Evolutionary conservation across 2,797 vertebrate species (phyloP), one percentile per base, ranked within the genome.

Genomic region (Myotis daubentonii): DNA sequence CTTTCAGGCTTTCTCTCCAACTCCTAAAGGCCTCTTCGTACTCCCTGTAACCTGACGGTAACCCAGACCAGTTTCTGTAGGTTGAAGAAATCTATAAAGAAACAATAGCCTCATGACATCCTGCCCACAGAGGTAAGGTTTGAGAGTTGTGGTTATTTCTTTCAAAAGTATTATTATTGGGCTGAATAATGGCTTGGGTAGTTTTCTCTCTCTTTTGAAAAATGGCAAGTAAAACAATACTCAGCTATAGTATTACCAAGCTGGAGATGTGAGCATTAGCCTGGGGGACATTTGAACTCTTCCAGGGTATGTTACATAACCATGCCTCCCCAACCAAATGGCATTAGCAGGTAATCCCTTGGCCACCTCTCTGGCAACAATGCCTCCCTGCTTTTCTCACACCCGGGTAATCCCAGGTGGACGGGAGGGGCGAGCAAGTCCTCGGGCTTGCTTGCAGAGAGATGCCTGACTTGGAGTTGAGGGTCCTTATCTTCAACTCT

Each of bases 351-450:
- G 94, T 98, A 98, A 98, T 98, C 96, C 97, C 94, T 96, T 0
- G 95, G 97, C 97, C 95, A 20, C 95, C 98, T 96, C 96, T 95
- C 66, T 95, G 97, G 89, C 87, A 97, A 96, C 96, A 97, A 96
- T 80, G 87, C 93, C 91, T 95, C 92, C 81, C 87, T 87, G 96
- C 84, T 97, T 98, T 98, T 98, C 98, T 97, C 97, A 98, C 97
- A 98, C 36, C 10, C 3, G 41, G 92, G 89, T 90, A 57, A 93
- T 87, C 94, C 89, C 86, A 94, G 97, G 71, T 44, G n/a, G 92
- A 95, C 94, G 70, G 86, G 91, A 87, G 87, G 90, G 92, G 94
- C 82, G 87, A 97, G 95, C 47, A 90, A 95, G 91, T 74, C n/a
- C 87, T 57, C 84, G 33, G 68, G 68, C 38, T 19, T 36, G 89